A percentile compares a stretch with the other conserved stretches of the same genome.
phyloP scores from a whole-genome alignment of 1,140 invertebrate genomes.

The Batillaria attramentaria region DNA sequence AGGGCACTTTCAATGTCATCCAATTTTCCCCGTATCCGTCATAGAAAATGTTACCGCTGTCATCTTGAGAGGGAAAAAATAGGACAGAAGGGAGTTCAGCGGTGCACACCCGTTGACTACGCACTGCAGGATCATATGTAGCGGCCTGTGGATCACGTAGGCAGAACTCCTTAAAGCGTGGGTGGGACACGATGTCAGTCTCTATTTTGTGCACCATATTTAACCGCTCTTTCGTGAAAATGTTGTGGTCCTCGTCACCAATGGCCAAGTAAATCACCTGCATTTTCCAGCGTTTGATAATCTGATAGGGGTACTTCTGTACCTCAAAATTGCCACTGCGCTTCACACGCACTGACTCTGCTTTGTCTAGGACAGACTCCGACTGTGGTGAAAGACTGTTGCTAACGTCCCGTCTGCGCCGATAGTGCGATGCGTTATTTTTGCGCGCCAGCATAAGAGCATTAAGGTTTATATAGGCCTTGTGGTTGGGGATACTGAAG shows the following conservation, averaged over 20 bases:
- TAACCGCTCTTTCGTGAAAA: slow-evolving; percentile 62
- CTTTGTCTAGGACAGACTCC: neutral
- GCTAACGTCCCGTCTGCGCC: slow-evolving; percentile 21
- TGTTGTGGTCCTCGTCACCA: slow-evolving; percentile 55
- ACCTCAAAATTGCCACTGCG: slow-evolving; percentile 43
- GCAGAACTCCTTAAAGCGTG: slow-evolving; percentile 60
- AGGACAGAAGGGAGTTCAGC: slow-evolving; percentile 63
- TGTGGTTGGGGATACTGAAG: slow-evolving; percentile 65
- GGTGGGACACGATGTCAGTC: slow-evolving; percentile 53
- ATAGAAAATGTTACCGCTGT: slow-evolving; percentile 44
- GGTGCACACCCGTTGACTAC: slow-evolving; percentile 57
- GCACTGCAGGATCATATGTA: slow-evolving; percentile 45
- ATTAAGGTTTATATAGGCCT: slow-evolving; percentile 54
- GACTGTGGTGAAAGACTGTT: too few species aligned
- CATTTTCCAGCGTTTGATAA: slow-evolving; percentile 18
- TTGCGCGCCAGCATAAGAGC: slow-evolving; percentile 51
- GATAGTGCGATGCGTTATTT: slow-evolving; percentile 28
- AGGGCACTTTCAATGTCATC: slow-evolving; percentile 59
- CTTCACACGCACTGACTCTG: slow-evolving; percentile 13
- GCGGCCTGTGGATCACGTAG: slow-evolving; percentile 44
- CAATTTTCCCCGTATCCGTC: slow-evolving; percentile 59
- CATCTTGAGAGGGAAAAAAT: slow-evolving; percentile 62
- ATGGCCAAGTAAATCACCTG: slow-evolving; percentile 51
- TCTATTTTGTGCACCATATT: slow-evolving; percentile 60
- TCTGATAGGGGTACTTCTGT: neutral